Base-by-base conservation (phyloP, 2,113 vertebrate species). In the Xenotilapia flavipinnis region DNA sequence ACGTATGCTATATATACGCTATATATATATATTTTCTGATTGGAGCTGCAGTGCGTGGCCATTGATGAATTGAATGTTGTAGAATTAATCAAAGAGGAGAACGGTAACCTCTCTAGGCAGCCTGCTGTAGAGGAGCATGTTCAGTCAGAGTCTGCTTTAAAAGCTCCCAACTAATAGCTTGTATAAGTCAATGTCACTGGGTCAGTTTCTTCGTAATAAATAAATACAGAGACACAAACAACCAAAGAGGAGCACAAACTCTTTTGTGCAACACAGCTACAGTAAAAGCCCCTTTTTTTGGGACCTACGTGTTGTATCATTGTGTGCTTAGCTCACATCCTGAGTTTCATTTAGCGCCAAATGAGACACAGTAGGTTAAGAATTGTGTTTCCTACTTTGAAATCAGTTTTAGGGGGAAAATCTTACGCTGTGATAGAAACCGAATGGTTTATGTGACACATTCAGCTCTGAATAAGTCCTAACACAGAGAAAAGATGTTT, bases 121-220 rank as follows among this genome's bases (percentile, higher is more conserved):
- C 31, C 55, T 33, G 26, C 62, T 82, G 90, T 19, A 80, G 83
- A 80, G 79, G 79, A 85, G 62, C 13, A 3, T 56, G 87, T 84
- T 91, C 83, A 87, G 3, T 42, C 53, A 7, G 82, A 86, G 86
- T 17, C 84, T 84, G 38, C 14, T 81, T 87, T 87, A 84, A 91
- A 91, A 90, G 85, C 85, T 79, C 70, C 81, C 80, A 8, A 83
- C 58, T 90, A 91, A 88, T 86, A 89, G 90, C 73, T 92, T 92
- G 84, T 90, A 83, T 90, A 91, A 92, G 89, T 87, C 85, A 87
- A 51, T 83, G 82, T 91, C 84, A 91, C 73, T 82, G 65, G 89
- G 85, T 90, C 86, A 87, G 83, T 86, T 91, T 93, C 88, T 92
- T 49, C 92, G 45, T 84, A 56, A 88, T 87, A 86, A 87, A 89